Evolutionary conservation across 1,140 invertebrate genomes (phyloP), one percentile per base, ranked within the genome.

Genomic region (Mya arenaria): DNA sequence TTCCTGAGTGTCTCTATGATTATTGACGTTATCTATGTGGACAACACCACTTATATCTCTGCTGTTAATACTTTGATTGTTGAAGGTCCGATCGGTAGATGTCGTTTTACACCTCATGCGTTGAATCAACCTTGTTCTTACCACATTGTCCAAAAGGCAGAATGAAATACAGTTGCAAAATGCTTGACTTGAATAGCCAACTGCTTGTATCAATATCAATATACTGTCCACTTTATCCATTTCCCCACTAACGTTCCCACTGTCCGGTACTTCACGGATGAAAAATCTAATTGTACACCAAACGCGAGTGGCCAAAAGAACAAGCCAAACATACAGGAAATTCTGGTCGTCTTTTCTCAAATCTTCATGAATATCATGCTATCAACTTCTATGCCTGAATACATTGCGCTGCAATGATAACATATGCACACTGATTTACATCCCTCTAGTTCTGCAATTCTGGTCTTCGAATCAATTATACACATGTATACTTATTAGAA

Each of bases 291-390:
- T 41, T 10, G 72, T 41, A 10, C 72, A 55, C 72, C 56, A 63
- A 23, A 62, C 4, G 17, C 72, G 55, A n/a, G 62, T 34, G 4
- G 58, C 13, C 13, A 39, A 75, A 13, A 75, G 39, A 10, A 75
- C 58, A 15, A 75, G 52, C 56, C 56, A 75, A 23, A 75, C 72
- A 39, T 75, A 75, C 52, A 75, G 23, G 37, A 41, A 75, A 30
- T 75, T 75, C 37, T 41, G 32, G 34, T 75, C 72, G 6, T 60
- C 36, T 5, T 75, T 19, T 17, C 69, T 25, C 1, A 72, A 19
- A 23, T n/a, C 6, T 8, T 58, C 23, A 19, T 8, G 8, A 8
- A 8, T 23, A 6, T 28, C 23, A 13, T 58, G 8, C 28, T 58
- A n/a, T n/a, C n/a, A 58, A 19, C 8, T 8, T 13, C 28, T 58